Percentiles rank a stretch among this genome's conserved stretches.
phyloP scores from a whole-genome alignment of 2,888 invertebrate species.

The Bugulina stolonifera region DNA sequence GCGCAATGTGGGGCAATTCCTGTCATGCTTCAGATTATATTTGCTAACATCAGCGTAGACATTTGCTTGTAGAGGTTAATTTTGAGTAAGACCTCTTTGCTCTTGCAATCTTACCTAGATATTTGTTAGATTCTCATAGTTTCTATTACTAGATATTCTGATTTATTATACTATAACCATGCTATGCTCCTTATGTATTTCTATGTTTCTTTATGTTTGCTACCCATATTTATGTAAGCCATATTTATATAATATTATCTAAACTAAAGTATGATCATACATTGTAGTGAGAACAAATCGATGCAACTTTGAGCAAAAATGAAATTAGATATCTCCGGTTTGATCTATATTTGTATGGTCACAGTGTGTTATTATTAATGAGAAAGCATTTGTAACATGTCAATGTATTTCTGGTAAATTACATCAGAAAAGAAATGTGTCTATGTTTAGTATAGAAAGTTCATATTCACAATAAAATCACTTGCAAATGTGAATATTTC shows the following conservation, averaged over 20 bases:
- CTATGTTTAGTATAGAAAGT: too few species aligned
- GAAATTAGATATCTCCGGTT: too few species aligned
- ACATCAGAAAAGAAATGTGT: too few species aligned
- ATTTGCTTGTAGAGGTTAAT: too few species aligned
- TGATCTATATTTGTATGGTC: too few species aligned
- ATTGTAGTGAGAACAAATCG: background rate
- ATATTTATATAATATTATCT: background rate
- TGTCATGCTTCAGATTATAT: background rate
- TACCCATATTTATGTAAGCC: background rate
- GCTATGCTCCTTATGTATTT: background rate
- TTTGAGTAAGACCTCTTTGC: too few species aligned
- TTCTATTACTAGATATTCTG: background rate
- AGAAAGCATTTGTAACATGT: too few species aligned
- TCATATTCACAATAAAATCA: too few species aligned
- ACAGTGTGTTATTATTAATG: too few species aligned
- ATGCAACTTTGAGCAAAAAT: background rate
- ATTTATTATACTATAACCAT: background rate
- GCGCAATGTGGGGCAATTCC: constrained; percentile 1
- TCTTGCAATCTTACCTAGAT: background rate
- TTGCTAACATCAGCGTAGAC: too few species aligned
- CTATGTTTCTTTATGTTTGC: background rate
- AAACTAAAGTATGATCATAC: background rate
- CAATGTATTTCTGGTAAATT: too few species aligned
- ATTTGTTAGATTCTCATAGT: background rate
- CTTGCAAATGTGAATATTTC: too few species aligned